phyloP scores from a whole-genome alignment of 2,113 vertebrate species.

The Enhydra lutris region DNA sequence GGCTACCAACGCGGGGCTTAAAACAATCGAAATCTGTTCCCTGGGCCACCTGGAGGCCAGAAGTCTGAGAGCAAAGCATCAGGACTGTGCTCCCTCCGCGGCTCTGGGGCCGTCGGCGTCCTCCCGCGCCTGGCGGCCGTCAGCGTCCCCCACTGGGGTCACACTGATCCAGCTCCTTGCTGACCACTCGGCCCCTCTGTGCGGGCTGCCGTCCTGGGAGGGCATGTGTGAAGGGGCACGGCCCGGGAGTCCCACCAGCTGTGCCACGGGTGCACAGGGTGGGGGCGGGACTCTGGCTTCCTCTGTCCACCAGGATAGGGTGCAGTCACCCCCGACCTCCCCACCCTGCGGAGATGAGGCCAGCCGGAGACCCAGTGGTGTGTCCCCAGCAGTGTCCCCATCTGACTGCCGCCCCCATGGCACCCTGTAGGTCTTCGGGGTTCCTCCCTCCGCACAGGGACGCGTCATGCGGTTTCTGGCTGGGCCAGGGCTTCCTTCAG shows the following conservation, averaged over 20 bases:
- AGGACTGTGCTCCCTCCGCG: not conserved
- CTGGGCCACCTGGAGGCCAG: not conserved
- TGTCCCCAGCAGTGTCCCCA: accelerated
- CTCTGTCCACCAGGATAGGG: not conserved
- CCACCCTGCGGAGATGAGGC: too few species aligned
- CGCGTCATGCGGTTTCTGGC: accelerated
- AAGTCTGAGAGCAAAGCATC: not conserved
- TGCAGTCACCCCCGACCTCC: accelerated
- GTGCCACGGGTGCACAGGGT: accelerated
- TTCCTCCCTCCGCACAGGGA: too few species aligned
- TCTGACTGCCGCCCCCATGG: not conserved
- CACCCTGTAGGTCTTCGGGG: accelerated
- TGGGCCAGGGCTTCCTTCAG: not conserved
- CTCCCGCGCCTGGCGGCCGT: not conserved
- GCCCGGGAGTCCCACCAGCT: too few species aligned
- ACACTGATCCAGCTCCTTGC: too few species aligned
- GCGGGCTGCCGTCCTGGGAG: not conserved
- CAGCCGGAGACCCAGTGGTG: too few species aligned
- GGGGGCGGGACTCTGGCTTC: accelerated
- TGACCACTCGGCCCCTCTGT: not conserved
- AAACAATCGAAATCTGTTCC: not conserved
- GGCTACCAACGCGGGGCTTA: not conserved
- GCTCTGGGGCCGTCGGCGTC: not conserved
- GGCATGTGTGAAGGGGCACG: not conserved
- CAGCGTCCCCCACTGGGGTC: not conserved